phyloP scores from a whole-genome alignment of 2,113 vertebrate species.

The Lates calcarifer region DNA sequence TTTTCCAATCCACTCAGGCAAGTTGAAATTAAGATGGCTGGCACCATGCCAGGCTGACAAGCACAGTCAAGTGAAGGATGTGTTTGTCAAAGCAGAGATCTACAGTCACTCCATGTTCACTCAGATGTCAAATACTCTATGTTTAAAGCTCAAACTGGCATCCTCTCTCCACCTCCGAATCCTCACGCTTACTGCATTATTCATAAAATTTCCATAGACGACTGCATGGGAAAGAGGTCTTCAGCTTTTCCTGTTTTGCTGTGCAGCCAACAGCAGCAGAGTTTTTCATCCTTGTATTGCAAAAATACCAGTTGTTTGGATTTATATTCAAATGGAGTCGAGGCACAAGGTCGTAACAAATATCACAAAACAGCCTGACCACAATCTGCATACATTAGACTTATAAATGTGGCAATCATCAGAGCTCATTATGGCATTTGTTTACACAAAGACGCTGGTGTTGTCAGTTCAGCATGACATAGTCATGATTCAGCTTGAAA shows the following conservation, averaged over 20 bases:
- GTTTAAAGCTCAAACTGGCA: conserved; percentile 68
- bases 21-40: conserved; percentile 36
- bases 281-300: conserved; percentile 35
- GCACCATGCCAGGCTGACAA: conserved; percentile 27
- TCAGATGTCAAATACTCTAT: conserved; percentile 65
- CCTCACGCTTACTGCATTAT: conserved; percentile 60
- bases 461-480: conserved; percentile 11
- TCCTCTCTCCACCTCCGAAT: conserved; percentile 38
- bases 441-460: conserved; percentile 20
- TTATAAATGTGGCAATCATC: conserved; percentile 27
- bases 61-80: conserved; percentile 42
- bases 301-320: conserved; percentile 30
- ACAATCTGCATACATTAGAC: conserved; percentile 43
- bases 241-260: conserved; percentile 42
- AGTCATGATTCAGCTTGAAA: conserved; percentile 10
- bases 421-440: conserved; percentile 16
- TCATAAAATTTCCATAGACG: conserved; percentile 52
- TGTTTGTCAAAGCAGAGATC: conserved; percentile 65
- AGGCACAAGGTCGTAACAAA: conserved; percentile 39
- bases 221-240: conserved; percentile 41
- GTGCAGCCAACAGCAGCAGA: conserved; percentile 24
- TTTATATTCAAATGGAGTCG: conserved; percentile 46
- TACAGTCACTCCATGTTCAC: conserved; percentile 65
- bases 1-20: neutral
- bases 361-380: conserved; percentile 12